Conservation (phyloP, 2,888 invertebrate species). For the Cerceris rybyensis region DNA sequence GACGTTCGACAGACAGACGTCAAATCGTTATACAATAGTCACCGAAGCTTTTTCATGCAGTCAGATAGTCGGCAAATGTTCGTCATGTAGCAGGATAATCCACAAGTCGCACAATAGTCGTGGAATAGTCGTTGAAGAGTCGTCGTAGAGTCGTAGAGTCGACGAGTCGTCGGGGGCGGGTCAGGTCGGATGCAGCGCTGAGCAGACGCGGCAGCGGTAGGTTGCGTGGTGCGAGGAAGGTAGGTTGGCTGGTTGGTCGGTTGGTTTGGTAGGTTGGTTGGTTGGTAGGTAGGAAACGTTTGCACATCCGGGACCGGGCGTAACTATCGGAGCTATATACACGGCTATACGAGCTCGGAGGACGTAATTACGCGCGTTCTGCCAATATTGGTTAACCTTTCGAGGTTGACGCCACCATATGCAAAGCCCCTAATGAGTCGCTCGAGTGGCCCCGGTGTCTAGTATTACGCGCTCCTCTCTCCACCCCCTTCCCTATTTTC, state of each 20-base stretch:
- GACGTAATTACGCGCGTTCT: conserved; percentile 81
- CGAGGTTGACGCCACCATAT: conserved; percentile 81
- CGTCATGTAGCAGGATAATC: too few relatives aligned
- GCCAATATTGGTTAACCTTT: conserved; percentile 82
- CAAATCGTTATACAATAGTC: too few relatives aligned
- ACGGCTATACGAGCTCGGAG: conserved; percentile 69
- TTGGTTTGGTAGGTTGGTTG: conserved; percentile 49
- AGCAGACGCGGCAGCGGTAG: conserved; percentile 58
- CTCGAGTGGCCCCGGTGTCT: conserved; percentile 77
- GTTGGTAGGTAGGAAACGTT: conserved; percentile 69
- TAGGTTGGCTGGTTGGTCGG: conserved; percentile 52
- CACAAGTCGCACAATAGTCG: too few relatives aligned
- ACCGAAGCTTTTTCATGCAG: too few relatives aligned
- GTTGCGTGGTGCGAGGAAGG: conserved; percentile 52
- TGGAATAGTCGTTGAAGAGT: too few relatives aligned
- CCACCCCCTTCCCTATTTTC: neutral
- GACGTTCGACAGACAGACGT: too few relatives aligned
- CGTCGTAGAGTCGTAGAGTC: neutral
- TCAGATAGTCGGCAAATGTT: too few relatives aligned
- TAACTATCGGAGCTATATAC: conserved; percentile 71
- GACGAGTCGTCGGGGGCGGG: conserved; percentile 49
- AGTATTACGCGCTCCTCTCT: conserved; percentile 69
- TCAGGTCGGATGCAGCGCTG: conserved; percentile 51
- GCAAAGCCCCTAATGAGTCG: conserved; percentile 81
- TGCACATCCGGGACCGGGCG: conserved; percentile 73